Evolutionary conservation across 2,113 vertebrate species (phyloP), one percentile per base, ranked within the genome.

Genomic region (Chionodraco myersi): DNA sequence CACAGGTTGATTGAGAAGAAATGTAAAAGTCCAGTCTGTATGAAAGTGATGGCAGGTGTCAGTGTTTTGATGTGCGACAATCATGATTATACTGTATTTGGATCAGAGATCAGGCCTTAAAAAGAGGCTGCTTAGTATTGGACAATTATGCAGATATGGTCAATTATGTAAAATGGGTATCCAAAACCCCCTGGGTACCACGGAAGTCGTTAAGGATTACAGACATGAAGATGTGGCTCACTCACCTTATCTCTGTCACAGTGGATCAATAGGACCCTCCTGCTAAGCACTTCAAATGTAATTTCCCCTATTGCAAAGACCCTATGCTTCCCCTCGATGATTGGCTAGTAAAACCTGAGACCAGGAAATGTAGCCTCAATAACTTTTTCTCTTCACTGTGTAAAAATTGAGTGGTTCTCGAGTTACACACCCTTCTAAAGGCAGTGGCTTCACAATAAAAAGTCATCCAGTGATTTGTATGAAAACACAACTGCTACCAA

Each of bases 221-320:
- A 78, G 60, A 64, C 41, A 57, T 77, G 75, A 87, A 64, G 69
- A 88, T 82, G 23, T 30, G 58, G 71, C 86, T 80, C 73, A 44
- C 65, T 71, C 54, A 59, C 57, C 65, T 89, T 74, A 89, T 91
- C 85, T 88, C 72, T 65, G 56, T 65, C 67, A 77, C 74, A 82
- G 44, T 44, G 73, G 83, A 91, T 90, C 90, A 83, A 92, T 89
- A 86, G 5, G 49, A 48, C 77, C 57, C 72, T 75, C 66, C 71
- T 84, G 84, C 83, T 85, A 82, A 81, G 80, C 77, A 82, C 75
- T 83, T 75, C 63, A 69, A 76, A 86, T 90, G 87, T 82, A 34
- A 86, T 88, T 83, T 78, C 51, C 69, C 16, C 52, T 23, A 21
- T 57, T 45, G 68, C 65, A 75, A 62, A 81, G 48, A 86, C 36